A percentile compares a stretch with the other conserved stretches of the same genome.
phyloP scores from a whole-genome alignment of 2,797 vertebrate genomes.

The Meriones psammophilus region DNA sequence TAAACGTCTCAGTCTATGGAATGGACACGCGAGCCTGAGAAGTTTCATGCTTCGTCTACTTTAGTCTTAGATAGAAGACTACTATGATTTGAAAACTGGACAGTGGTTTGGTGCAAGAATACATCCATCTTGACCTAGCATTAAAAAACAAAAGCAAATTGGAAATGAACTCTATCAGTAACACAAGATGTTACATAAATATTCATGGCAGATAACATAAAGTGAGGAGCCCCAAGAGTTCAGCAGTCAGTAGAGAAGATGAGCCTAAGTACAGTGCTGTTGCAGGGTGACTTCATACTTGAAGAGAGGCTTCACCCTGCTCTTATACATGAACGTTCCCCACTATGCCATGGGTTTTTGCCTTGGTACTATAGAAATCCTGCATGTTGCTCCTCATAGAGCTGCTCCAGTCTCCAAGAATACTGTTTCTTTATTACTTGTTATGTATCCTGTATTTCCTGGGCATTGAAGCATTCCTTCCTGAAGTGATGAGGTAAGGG shows the following conservation, averaged over 20 bases:
- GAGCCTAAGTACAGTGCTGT: background rate
- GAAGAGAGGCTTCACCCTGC: background rate
- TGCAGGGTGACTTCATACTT: background rate
- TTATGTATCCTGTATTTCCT: background rate
- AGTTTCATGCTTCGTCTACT: background rate
- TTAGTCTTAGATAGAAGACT: background rate
- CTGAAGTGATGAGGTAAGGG: background rate
- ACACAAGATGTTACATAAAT: background rate
- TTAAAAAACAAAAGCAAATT: background rate
- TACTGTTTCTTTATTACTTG: background rate
- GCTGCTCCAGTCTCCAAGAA: background rate
- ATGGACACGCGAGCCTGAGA: background rate
- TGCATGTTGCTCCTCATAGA: background rate
- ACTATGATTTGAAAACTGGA: slow-evolving; percentile 32
- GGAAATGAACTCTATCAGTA: background rate
- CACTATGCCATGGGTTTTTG: background rate
- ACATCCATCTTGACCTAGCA: background rate
- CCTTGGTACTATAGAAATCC: background rate
- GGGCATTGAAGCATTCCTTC: background rate
- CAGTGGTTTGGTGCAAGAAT: background rate
- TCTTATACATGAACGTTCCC: background rate
- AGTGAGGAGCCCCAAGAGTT: background rate
- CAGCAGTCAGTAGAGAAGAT: background rate
- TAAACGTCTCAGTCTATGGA: background rate
- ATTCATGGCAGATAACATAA: background rate